Evolutionary conservation across 2,888 invertebrate species (phyloP).

Genomic region (Heteropelma amictum): DNA sequence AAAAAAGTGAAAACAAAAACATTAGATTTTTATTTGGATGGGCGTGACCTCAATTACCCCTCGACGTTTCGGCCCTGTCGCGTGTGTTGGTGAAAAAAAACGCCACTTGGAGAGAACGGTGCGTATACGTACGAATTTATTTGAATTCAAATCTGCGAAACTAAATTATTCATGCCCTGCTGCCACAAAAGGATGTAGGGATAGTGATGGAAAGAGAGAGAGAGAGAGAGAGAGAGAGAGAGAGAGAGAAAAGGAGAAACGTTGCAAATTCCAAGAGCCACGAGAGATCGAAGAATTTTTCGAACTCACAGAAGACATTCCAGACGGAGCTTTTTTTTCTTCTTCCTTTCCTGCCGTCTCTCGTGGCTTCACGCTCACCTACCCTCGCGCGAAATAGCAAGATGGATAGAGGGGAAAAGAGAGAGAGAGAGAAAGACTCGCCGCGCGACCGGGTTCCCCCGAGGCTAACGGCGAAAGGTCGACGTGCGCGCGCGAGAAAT

Average conservation of each 20-base stretch:
- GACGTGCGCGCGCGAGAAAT: slow-evolving; percentile 55
- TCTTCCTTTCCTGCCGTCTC: slow-evolving; percentile 15
- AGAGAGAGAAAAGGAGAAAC: slow-evolving; percentile 2
- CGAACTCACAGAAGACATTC: slow-evolving; percentile 43
- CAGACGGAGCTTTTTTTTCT: slow-evolving; percentile 53
- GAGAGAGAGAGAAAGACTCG: slow-evolving; percentile 39
- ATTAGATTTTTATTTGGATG: too few relatives aligned
- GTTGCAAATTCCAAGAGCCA: slow-evolving; percentile 43
- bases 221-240: neutral
- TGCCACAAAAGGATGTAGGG: slow-evolving; percentile 5
- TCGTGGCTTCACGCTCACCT: slow-evolving; percentile 15
- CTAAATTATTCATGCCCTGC: slow-evolving; percentile 68
- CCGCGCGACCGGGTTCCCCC: slow-evolving; percentile 49
- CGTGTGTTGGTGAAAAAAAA: neutral
- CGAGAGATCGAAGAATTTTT: slow-evolving; percentile 52
- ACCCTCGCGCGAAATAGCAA: slow-evolving; percentile 23
- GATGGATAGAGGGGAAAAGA: slow-evolving; percentile 16
- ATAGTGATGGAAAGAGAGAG: neutral
- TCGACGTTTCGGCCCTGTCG: neutral
- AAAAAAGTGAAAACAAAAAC: too few relatives aligned
- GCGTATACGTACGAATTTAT: slow-evolving; percentile 63
- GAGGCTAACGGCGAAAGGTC: slow-evolving; percentile 58
- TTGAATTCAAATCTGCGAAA: slow-evolving; percentile 61
- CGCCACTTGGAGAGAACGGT: neutral
- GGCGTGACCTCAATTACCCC: neutral